Percentiles rank a stretch among this genome's conserved stretches.
Evolutionary conservation across 2,888 invertebrate species (phyloP).

Genomic region (Lissocephala sabroskyi): DNA sequence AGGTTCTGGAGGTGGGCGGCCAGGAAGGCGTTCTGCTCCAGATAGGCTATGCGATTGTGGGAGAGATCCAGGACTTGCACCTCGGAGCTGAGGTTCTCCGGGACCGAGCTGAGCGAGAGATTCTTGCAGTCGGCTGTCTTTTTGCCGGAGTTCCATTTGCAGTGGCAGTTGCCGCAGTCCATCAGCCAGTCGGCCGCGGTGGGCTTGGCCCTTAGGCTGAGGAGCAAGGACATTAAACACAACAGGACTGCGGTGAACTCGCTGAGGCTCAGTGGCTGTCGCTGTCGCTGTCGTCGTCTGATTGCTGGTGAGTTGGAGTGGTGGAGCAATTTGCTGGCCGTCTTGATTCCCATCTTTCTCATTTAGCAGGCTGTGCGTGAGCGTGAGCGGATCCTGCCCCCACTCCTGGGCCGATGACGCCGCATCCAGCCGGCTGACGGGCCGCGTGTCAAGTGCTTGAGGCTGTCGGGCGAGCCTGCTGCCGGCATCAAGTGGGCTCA

Average conservation of each 20-base stretch:
- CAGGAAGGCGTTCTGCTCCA: slow-evolving; percentile 80
- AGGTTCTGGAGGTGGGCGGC: slow-evolving; percentile 82
- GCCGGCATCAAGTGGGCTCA: background rate
- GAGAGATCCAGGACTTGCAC: slow-evolving; percentile 82
- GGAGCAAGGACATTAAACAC: background rate
- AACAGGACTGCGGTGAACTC: background rate
- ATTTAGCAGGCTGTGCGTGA: background rate
- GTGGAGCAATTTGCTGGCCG: slow-evolving; percentile 5
- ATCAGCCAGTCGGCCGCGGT: slow-evolving; percentile 62
- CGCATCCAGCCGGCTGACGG: background rate
- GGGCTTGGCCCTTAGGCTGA: background rate
- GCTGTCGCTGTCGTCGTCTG: slow-evolving; percentile 6
- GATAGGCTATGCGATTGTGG: slow-evolving; percentile 78
- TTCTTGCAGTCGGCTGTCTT: slow-evolving; percentile 86
- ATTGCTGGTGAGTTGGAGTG: slow-evolving; percentile 15
- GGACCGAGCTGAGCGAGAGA: slow-evolving; percentile 79
- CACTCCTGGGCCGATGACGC: too few species aligned
- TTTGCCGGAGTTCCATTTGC: slow-evolving; percentile 88
- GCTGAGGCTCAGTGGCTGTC: background rate
- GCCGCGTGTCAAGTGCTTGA: background rate
- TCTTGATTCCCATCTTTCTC: background rate
- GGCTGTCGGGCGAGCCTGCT: background rate
- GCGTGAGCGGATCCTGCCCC: background rate
- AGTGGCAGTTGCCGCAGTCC: slow-evolving; percentile 77
- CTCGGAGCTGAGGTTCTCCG: slow-evolving; percentile 80